These are phyloP conservation scores for Psilopogon haemacephalus DNA, from an alignment of 2,113 vertebrate genomes.

Conservation along the genomic window DNA sequence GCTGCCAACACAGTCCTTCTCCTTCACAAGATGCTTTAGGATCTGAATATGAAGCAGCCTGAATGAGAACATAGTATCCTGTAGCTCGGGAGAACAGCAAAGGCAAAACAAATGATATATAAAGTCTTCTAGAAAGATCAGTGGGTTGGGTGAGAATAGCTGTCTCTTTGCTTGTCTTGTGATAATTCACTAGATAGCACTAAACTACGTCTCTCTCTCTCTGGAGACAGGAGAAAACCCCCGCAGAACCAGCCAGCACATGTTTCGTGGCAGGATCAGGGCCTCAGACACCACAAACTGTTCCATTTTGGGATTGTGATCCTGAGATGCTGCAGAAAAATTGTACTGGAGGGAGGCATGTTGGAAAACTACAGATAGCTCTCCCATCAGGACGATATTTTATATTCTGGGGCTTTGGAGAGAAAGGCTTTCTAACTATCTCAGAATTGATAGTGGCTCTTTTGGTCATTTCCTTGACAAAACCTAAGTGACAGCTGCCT, in stretches of 20 bases:
- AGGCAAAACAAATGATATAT: neutral
- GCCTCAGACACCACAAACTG: conserved; percentile 10
- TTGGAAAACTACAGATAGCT: neutral
- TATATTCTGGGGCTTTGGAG: neutral
- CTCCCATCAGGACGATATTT: neutral
- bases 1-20: neutral
- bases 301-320: neutral
- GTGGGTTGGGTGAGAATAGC: conserved; percentile 39
- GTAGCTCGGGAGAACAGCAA: neutral
- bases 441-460: neutral
- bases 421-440: neutral
- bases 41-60: neutral
- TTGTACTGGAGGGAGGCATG: neutral
- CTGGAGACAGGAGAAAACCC: neutral
- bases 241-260: neutral
- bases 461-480: conserved; percentile 3
- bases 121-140: conserved; percentile 26
- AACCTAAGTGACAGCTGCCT: neutral
- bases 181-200: neutral
- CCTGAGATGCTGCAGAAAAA: neutral
- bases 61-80: neutral
- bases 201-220: neutral
- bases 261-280: neutral
- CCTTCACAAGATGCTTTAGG: neutral
- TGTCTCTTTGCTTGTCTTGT: conserved; percentile 18